These are phyloP conservation scores for Pteruthius melanotis DNA, from an alignment of 2,113 vertebrate species.

Conservation along the genomic window DNA sequence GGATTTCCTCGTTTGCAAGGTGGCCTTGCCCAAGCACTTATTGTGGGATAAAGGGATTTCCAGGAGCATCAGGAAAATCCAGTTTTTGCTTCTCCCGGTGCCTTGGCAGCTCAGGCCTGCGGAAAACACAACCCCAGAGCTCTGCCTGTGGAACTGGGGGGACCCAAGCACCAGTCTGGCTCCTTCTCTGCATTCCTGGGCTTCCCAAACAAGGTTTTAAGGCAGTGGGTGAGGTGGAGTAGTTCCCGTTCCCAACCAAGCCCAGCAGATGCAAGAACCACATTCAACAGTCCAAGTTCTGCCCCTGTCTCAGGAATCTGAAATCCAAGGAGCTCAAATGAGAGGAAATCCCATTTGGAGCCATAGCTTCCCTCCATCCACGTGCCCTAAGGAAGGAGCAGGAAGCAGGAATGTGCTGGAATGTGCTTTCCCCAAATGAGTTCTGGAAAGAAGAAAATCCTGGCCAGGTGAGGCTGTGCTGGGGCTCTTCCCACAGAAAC, in stretches of 20 bases:
- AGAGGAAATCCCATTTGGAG: neutral
- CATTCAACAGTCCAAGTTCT: neutral
- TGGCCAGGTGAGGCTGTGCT: neutral
- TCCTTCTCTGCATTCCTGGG: neutral
- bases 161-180: neutral
- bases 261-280: neutral
- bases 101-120: neutral
- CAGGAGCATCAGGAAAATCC: neutral
- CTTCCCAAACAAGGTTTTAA: neutral
- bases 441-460: neutral
- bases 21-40: neutral
- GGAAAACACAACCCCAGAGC: neutral
- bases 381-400: fast-evolving
- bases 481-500: neutral
- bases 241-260: neutral
- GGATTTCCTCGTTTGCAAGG: neutral
- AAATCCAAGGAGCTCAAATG: neutral
- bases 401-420: neutral
- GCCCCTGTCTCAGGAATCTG: neutral
- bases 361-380: neutral
- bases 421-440: neutral
- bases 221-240: neutral
- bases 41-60: neutral
- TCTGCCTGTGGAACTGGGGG: neutral
- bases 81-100: neutral